phyloP scores from a whole-genome alignment of 1,140 invertebrate genomes.

The Pseudomyrmex gracilis region DNA sequence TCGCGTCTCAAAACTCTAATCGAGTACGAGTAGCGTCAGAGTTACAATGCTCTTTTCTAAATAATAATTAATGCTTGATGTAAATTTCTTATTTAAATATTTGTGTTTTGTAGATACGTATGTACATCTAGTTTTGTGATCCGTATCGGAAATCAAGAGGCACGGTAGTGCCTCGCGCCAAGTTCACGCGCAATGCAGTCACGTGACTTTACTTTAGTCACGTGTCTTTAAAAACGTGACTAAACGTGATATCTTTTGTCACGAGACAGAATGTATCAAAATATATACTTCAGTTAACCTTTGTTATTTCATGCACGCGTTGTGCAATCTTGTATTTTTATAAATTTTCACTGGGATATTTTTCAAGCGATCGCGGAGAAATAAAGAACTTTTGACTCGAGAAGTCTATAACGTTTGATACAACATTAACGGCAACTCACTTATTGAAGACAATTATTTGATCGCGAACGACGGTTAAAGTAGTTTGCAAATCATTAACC shows the following conservation, averaged over 20 bases:
- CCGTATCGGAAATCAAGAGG: too few relatives aligned
- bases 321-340: background rate
- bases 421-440: slow-evolving; percentile 22
- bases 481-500: slow-evolving; percentile 58
- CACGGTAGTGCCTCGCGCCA: too few relatives aligned
- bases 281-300: too few relatives aligned
- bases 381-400: too few relatives aligned
- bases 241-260: too few relatives aligned
- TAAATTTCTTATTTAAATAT: background rate
- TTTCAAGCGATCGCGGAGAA: background rate
- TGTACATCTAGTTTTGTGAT: too few relatives aligned
- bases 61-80: background rate
- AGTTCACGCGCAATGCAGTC: too few relatives aligned
- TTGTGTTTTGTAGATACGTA: too few relatives aligned
- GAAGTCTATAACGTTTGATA: slow-evolving; percentile 2
- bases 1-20: background rate
- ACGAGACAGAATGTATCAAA: too few relatives aligned
- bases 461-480: slow-evolving; percentile 3
- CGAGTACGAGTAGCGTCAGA: background rate
- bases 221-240: too few relatives aligned
- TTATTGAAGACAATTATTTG: slow-evolving; percentile 42
- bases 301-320: background rate
- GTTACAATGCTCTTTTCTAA: background rate
- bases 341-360: background rate
- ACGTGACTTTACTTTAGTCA: too few relatives aligned